Evolutionary conservation across 2,113 vertebrate species (phyloP), one percentile per base, ranked within the genome.

Genomic region (Morone saxatilis): DNA sequence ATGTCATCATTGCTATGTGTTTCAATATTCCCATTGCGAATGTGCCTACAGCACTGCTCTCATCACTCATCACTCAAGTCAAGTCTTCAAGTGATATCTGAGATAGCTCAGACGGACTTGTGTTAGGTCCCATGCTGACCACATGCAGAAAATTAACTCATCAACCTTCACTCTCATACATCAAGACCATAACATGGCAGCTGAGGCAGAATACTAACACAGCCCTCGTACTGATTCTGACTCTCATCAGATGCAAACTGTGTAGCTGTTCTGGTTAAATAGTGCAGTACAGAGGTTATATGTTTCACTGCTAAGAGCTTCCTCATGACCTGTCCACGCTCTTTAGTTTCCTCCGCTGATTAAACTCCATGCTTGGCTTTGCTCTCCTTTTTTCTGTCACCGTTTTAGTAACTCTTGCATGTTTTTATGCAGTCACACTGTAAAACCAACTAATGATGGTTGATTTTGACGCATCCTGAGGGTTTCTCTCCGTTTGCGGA

Each of bases 141-240:
- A 69, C 17, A 54, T 67, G 43, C 57, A 67, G 16, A 22, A 36
- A 77, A 76, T 70, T 36, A 25, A 78, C 68, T 57, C 63, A 51
- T 73, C 51, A 31, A 31, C 31, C 31, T 31, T 31, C 31, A 31
- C 31, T 31, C 31, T 31, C 31, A 31, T 31, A 31, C 31, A 31
- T 31, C 31, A 3, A 31, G 31, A 31, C 31, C 31, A 31, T 31
- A 31, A 31, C 31, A 31, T 31, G 31, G 31, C 31, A 38, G 31
- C 60, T 31, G 25, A 70, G 51, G 47, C 11, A 11, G 6, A 31
- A 4, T 60, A 61, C 71, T 76, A 62, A 82, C 25, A 8, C 3
- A 10, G 36, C 60, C 51, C 11, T 48, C 25, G 5, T 41, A 45
- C 48, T 59, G 70, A 80, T 25, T 65, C 12, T 50, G 41, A 65